Base-by-base conservation (phyloP, 2,888 invertebrate genomes). In the Myopa testacea region DNA sequence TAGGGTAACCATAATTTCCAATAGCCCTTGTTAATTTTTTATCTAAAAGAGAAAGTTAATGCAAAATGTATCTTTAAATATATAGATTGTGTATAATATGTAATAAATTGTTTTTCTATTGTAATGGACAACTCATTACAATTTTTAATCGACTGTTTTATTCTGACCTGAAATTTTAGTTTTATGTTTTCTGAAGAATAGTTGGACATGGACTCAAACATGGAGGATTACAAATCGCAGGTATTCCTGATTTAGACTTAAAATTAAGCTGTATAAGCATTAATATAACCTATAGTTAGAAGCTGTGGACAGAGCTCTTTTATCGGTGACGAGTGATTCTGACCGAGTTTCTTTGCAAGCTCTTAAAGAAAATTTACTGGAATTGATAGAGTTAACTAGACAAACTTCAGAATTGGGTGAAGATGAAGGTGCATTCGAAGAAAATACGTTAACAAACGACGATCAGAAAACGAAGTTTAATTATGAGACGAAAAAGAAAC, bases 371-470 rank as follows among this genome's bases (percentile, higher is more conserved):
- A 93, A 94, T 84, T 90, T 95, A 63, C 88, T 91, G 81, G 93
- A 95, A 86, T 90, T 95, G 0, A 92, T 95, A 74, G 90, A 91
- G n/a, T 88, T 95, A 60, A 94, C 94, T 0, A 90, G 91, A 84
- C 93, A 94, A 85, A 92, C 91, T 10, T 69, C 76, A 1, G 63
- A 62, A 50, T 63, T 19, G 50, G 52, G 38, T 12, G 70, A 75
- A 37, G 70, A 10, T 6, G 67, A 55, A 16, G 63, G 68, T 45
- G 10, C 45, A 6, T 5, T 12, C 6, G 34, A 8, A 62, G 34
- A 62, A 62, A 38, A 12, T 4, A 4, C 8, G 4, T 88, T 88
- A 78, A 84, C 85, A 79, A 83, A 77, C 5, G 88, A 89, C 81
- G 84, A 88, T 2, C 81, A 82, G n/a, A 81, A 85, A 65, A 79